Base-by-base conservation (phyloP, 92 coral and sea anemone species). In the Heliopora coerulea region DNA sequence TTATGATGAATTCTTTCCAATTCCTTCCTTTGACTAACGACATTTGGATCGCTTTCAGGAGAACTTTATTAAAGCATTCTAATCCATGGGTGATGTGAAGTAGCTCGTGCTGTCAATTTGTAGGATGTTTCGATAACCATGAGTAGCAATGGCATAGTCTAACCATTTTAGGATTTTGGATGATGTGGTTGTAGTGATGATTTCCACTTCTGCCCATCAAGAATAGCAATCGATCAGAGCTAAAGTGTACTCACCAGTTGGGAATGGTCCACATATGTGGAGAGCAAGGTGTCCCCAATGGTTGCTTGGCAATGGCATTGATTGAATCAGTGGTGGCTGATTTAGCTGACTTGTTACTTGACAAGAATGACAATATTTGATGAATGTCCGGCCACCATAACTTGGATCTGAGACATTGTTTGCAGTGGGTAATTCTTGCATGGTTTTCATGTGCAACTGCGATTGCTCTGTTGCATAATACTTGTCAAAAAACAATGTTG, bases 231-330 rank as follows among this genome's bases (percentile, higher is more conserved):
- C 79, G 14, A 79, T 72, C 42, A 86, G 79, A 28, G 77, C 86
- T 68, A 50, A 74, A 19, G 73, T 72, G 30, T n/a, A 68, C 63
- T 83, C 83, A 10, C 85, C 80, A 3, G 80, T 86, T 40, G 84
- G 84, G 32, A 86, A 86, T 37, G 85, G 85, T 26, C 87, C 91
- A 70, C 91, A 74, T 18, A 83, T 54, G 42, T 83, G 82, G 31
- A 83, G 67, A n/a, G 84, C 84, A 7, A 74, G 84, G 54, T 80
- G 13, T n/a, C 49, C 40, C 66, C 74, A 80, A 0, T 50, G 70
- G 17, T 20, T 49, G 32, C 11, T 57, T 8, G 75, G 80, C 20
- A 73, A 14, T n/a, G 49, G 49, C 21, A 57, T 70, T 58, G 57
- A 27, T 28, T 34, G 40, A 11, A 79, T 49, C 6, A 52, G 70